Conservation (phyloP, 2,888 invertebrate genomes). For the Periphyllus acericola region DNA sequence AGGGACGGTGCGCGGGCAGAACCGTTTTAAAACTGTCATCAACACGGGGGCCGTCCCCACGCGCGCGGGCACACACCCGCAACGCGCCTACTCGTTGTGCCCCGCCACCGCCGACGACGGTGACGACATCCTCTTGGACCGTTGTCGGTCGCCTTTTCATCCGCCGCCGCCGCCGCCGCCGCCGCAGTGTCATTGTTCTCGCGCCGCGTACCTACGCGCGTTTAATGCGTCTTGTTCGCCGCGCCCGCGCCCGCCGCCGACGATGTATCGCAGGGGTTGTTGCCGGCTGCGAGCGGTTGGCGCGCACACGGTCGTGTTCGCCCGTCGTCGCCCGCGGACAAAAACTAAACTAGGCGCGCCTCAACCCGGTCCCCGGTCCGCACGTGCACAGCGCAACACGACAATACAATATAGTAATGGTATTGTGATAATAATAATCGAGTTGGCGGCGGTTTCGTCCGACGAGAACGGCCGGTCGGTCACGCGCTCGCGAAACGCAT, state of each 20-base stretch:
- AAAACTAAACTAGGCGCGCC: too few species aligned
- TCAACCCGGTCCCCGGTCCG: too few species aligned
- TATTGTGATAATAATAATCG: too few species aligned
- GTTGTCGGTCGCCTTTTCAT: not conserved
- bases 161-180: not conserved
- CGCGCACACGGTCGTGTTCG: not conserved
- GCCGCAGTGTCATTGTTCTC: not conserved
- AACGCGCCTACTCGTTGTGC: not conserved
- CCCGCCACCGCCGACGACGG: not conserved
- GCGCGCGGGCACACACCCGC: not conserved
- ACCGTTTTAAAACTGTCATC: constrained; percentile 47
- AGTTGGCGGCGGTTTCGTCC: too few species aligned
- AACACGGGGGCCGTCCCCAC: not conserved
- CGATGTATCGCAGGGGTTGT: too few species aligned
- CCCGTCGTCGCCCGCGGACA: not conserved
- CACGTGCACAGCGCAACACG: too few species aligned
- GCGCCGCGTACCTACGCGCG: not conserved
- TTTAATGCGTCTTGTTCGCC: not conserved
- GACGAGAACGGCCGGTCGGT: too few species aligned
- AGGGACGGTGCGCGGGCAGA: not conserved
- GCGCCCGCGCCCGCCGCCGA: too few species aligned
- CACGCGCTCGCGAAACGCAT: too few species aligned
- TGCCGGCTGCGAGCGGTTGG: too few species aligned
- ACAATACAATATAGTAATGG: too few species aligned
- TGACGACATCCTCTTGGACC: not conserved